These are phyloP conservation scores for Bombus affinis DNA, from an alignment of 1,140 invertebrate genomes.

Conservation along the genomic window DNA sequence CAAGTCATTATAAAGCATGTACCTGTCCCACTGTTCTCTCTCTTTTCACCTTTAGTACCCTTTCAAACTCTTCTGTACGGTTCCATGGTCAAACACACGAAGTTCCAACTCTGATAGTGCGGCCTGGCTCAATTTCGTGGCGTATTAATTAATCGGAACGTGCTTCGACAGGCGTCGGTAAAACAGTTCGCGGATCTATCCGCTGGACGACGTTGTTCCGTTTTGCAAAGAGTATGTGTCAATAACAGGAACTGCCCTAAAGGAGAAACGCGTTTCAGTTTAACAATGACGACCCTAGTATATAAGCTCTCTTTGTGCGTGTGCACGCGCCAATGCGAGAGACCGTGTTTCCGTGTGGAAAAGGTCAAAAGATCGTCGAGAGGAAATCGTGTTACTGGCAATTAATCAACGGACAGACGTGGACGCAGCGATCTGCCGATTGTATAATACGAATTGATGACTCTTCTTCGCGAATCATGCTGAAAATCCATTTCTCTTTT, in stretches of 20 bases:
- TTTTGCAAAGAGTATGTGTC: slow-evolving; percentile 8
- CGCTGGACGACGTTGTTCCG: not conserved
- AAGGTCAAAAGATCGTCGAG: slow-evolving; percentile 38
- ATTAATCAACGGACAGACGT: slow-evolving; percentile 36
- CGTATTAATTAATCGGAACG: slow-evolving; percentile 24
- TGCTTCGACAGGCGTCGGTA: slow-evolving; percentile 1
- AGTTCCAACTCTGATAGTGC: not conserved
- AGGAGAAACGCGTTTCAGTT: slow-evolving; percentile 4
- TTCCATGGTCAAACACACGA: not conserved
- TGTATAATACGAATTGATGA: slow-evolving; percentile 30
- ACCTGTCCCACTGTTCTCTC: not conserved
- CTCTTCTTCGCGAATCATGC: not conserved
- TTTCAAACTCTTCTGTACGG: not conserved
- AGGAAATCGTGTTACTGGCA: slow-evolving; percentile 34
- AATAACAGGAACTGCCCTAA: slow-evolving; percentile 31
- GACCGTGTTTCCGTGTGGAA: not conserved
- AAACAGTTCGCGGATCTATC: slow-evolving; percentile 11
- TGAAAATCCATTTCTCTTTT: not conserved
- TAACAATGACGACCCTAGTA: slow-evolving; percentile 13
- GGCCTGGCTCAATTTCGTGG: not conserved
- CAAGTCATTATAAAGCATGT: slow-evolving; percentile 13
- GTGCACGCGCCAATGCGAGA: not conserved
- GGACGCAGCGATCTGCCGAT: not conserved
- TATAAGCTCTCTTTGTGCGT: not conserved
- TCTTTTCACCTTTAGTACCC: not conserved